Percentiles rank a stretch among this genome's conserved stretches.
Evolutionary conservation across 2,113 vertebrate species (phyloP).

Genomic region (Theristicus caerulescens): DNA sequence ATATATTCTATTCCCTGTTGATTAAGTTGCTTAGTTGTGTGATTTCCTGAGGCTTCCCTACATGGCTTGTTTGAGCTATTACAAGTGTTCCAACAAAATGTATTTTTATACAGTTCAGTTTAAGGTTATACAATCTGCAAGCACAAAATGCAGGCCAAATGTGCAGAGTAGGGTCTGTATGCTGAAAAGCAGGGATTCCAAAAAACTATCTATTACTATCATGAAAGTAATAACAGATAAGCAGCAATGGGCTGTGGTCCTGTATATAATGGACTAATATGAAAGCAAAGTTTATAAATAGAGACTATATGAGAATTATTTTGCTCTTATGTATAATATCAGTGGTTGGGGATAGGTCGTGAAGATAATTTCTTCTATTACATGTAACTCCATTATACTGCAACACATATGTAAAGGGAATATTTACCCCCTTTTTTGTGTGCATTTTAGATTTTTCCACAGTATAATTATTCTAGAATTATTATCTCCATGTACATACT

Average conservation of each 20-base stretch:
- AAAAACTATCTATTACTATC: neutral
- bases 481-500: neutral
- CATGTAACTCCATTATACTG: neutral
- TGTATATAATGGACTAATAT: neutral
- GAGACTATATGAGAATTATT: neutral
- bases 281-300: neutral
- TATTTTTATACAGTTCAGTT: neutral
- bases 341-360: neutral
- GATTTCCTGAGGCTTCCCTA: neutral
- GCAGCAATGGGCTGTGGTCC: neutral
- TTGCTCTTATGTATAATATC: neutral
- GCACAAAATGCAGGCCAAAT: neutral
- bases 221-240: neutral
- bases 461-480: neutral
- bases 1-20: neutral
- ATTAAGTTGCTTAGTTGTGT: neutral
- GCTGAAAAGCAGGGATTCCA: neutral
- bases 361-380: neutral
- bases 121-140: neutral
- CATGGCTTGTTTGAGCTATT: neutral
- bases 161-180: neutral
- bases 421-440: neutral
- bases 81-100: neutral
- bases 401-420: neutral
- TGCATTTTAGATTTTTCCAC: neutral